Evolutionary conservation across 2,888 invertebrate species (phyloP), one percentile per base, ranked within the genome.

Genomic region (Cylloceria caligata): DNA sequence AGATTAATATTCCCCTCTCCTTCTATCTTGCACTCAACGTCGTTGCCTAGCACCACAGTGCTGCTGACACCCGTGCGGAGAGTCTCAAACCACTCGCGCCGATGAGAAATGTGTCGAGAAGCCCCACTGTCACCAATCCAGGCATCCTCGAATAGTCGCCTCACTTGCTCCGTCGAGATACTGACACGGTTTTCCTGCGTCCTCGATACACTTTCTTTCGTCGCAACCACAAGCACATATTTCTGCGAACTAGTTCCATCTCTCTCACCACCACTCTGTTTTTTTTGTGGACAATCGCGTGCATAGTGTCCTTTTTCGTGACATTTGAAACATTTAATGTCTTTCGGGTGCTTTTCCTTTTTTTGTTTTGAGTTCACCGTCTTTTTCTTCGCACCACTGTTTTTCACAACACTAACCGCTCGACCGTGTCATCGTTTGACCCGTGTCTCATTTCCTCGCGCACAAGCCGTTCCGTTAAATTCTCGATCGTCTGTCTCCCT

Each of bases 281-380:
- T 36, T 36, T 24, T 64, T 6, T 36, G 0, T 0, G 68, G 68
- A 52, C 68, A 68, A 21, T 68, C 68, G 34, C 68, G 68, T 62
- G 74, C 78, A 16, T 57, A 78, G 36, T 78, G 69, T 11, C 78
- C 71, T 49, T 60, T 71, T 71, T n/a, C 60, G 24, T n/a, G n/a
- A n/a, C n/a, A n/a, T n/a, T n/a, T n/a, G n/a, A n/a, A n/a, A n/a
- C n/a, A n/a, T n/a, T n/a, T 39, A 0, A 78, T 45, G 34, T 78
- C 62, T 55, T 62, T 72, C 55, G 39, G 36, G 24, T 57, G 60
- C n/a, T 27, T 55, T 21, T 55, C 21, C 13, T 21, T 71, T 71
- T 42, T 64, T 64, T 24, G 39, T 5, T 0, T 45, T 24, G 39
- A 11, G 3, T 69, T 49, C 7, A n/a, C 19, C 52, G 16, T 5